Percentiles rank a stretch among this genome's conserved stretches.
These are phyloP conservation scores for Nyctereutes procyonoides DNA, from an alignment of 2,113 vertebrate genomes.

Conservation along the genomic window DNA sequence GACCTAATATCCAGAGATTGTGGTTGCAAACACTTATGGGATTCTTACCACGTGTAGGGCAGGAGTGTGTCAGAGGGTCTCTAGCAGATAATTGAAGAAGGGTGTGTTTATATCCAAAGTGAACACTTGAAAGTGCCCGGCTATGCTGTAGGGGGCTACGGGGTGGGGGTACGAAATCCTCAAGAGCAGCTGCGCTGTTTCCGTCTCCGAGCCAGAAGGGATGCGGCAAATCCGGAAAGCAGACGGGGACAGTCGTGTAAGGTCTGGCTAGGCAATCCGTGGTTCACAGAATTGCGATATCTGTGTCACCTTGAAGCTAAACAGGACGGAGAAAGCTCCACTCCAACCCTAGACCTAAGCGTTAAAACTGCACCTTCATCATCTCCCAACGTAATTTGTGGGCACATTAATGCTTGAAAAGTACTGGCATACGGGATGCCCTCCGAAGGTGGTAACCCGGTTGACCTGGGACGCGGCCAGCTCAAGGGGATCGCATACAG, in stretches of 20 bases:
- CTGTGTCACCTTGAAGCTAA: neutral
- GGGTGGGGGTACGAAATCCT: neutral
- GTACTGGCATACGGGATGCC: neutral
- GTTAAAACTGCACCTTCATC: neutral
- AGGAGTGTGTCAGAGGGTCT: neutral
- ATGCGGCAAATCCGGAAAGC: neutral
- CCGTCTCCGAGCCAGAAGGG: neutral
- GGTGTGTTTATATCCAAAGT: neutral
- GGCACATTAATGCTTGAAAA: neutral
- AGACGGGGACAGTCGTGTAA: neutral
- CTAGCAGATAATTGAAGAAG: neutral
- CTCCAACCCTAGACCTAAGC: neutral
- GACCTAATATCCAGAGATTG: neutral
- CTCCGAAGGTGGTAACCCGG: neutral
- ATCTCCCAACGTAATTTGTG: neutral
- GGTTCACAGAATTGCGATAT: neutral
- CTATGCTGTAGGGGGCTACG: neutral
- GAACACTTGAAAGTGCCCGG: neutral
- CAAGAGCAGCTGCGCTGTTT: neutral
- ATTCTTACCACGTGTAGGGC: neutral
- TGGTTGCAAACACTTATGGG: neutral
- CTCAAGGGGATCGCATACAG: neutral
- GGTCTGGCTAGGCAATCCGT: neutral
- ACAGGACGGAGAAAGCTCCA: neutral
- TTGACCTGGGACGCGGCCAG: neutral